Conservation (phyloP, 2,113 vertebrate species). For the Phalacrocorax pelagicus region DNA sequence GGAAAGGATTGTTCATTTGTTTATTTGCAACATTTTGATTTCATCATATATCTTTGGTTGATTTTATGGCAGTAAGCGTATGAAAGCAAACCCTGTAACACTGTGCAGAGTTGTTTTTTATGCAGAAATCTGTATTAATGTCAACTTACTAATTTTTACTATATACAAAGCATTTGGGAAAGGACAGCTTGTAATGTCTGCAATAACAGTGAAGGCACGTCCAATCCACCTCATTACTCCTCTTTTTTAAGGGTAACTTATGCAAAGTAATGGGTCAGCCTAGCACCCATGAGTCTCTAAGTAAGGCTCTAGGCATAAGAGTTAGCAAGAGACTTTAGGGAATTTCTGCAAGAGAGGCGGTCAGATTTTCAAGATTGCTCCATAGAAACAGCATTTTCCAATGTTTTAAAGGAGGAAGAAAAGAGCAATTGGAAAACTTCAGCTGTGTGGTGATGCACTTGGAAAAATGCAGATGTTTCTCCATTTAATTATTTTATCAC, state of each 20-base stretch:
- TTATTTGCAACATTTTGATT: not conserved
- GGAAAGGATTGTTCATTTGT: not conserved
- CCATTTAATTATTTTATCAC: not conserved
- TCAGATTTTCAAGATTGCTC: not conserved
- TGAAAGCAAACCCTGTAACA: not conserved
- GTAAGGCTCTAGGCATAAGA: not conserved
- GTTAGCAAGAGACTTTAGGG: not conserved
- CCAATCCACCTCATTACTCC: not conserved
- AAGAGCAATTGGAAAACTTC: not conserved
- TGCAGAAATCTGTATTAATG: not conserved
- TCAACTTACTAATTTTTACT: slow-evolving; percentile 15
- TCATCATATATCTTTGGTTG: not conserved
- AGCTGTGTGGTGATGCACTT: not conserved
- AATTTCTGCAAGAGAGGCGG: not conserved
- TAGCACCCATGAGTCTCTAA: accelerated
- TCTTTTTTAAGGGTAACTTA: not conserved
- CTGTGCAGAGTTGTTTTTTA: not conserved
- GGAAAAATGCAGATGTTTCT: not conserved
- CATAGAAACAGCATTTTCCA: not conserved
- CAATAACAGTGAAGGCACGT: not conserved
- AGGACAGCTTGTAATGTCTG: not conserved
- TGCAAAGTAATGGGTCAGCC: not conserved
- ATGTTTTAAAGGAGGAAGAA: not conserved
- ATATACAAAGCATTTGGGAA: not conserved
- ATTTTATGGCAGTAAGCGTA: not conserved